Evolutionary conservation across 2,888 invertebrate species (phyloP).

Genomic region (Apeira syringaria): DNA sequence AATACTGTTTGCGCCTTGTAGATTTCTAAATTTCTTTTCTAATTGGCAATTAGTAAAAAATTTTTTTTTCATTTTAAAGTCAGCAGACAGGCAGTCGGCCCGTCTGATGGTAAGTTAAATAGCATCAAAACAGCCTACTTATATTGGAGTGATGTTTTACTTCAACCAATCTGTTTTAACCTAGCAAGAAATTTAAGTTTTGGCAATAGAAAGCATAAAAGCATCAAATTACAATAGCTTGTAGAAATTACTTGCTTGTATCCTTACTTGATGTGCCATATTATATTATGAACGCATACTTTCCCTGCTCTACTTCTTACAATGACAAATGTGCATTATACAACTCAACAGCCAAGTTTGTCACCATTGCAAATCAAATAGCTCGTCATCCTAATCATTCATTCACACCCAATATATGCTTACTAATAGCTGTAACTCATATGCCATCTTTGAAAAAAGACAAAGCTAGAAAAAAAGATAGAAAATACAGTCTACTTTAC

Average conservation of each 20-base stretch:
- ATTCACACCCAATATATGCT: too few relatives aligned
- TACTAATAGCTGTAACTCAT: too few relatives aligned
- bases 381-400: too few relatives aligned
- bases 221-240: conserved; percentile 5
- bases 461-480: too few relatives aligned
- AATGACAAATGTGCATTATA: too few relatives aligned
- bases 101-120: conserved; percentile 36
- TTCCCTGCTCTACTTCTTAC: too few relatives aligned
- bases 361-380: too few relatives aligned
- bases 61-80: conserved; percentile 33
- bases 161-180: conserved; percentile 17
- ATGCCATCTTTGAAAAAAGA: too few relatives aligned
- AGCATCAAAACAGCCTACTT: conserved; percentile 23
- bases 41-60: conserved; percentile 27
- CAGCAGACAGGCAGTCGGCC: conserved; percentile 37
- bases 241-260: conserved; percentile 7
- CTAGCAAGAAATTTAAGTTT: conserved; percentile 2
- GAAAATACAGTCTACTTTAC: too few relatives aligned
- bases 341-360: too few relatives aligned
- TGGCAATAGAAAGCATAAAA: too few relatives aligned
- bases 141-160: conserved; percentile 2
- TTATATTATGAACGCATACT: too few relatives aligned
- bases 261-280: background rate
- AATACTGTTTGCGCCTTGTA: conserved; percentile 26
- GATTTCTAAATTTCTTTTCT: conserved; percentile 21